phyloP scores from a whole-genome alignment of 2,888 invertebrate genomes.

The Meiosimyza platycephala region DNA sequence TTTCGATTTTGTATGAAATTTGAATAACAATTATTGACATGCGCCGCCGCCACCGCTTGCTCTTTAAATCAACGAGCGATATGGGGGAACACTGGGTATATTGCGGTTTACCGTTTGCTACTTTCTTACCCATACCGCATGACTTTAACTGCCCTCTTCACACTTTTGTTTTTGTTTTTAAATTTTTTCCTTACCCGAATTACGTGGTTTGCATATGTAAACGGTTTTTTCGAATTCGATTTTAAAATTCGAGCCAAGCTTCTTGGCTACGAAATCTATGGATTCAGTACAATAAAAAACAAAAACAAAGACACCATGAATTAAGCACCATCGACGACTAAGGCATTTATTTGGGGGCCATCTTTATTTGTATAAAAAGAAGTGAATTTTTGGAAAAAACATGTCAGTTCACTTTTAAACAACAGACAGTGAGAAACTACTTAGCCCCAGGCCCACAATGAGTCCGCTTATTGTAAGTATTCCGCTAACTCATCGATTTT shows the following conservation, averaged over 20 bases:
- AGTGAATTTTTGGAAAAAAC: constrained; percentile 54
- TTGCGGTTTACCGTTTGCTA: constrained; percentile 18
- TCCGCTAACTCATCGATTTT: neutral
- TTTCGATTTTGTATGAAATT: constrained; percentile 25
- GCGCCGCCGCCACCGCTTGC: constrained; percentile 44
- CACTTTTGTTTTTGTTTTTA: no score
- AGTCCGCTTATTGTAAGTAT: constrained; percentile 67
- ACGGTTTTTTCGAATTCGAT: constrained; percentile 36
- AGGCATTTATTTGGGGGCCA: constrained; percentile 18
- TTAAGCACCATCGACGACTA: neutral
- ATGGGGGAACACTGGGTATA: no score
- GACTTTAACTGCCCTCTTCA: constrained; percentile 19
- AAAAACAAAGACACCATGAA: constrained; percentile 27
- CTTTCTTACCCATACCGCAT: constrained; percentile 23
- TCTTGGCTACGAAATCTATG: neutral
- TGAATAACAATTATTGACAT: constrained; percentile 50
- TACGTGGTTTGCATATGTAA: constrained; percentile 55
- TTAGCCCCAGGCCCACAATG: constrained; percentile 64
- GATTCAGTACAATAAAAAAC: constrained; percentile 33
- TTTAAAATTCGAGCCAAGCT: constrained; percentile 32
- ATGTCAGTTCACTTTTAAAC: constrained; percentile 68
- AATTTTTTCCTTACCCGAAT: constrained; percentile 52
- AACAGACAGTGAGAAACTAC: constrained; percentile 65
- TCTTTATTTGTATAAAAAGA: constrained; percentile 62
- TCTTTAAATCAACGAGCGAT: constrained; percentile 27